Conservation (phyloP, 64 coral and sea anemone species). For the Cladopsammia gracilis region DNA sequence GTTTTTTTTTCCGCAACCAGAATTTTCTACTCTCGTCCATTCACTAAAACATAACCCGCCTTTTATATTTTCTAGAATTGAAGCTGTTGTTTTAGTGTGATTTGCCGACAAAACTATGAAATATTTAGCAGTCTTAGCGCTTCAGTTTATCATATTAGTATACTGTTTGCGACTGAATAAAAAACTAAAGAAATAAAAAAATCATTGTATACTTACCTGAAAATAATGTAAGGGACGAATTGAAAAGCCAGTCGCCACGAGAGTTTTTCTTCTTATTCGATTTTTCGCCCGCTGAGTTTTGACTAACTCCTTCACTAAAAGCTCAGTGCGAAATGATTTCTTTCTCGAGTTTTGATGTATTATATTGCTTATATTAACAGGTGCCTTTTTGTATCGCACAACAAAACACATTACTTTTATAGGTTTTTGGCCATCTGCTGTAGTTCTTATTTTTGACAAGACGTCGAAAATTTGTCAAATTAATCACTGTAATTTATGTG, state of each 20-base stretch:
- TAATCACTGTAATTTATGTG: not conserved
- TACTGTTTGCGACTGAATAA: too few species aligned
- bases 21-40: not conserved
- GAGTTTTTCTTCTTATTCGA: not conserved
- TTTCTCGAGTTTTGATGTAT: not conserved
- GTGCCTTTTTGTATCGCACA: not conserved
- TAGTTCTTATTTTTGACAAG: not conserved
- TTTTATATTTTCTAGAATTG: too few species aligned
- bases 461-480: constrained; percentile 29
- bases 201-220: too few species aligned
- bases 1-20: not conserved
- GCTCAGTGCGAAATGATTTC: not conserved
- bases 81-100: too few species aligned
- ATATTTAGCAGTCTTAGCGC: too few species aligned
- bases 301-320: not conserved
- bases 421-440: not conserved
- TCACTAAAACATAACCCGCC: too few species aligned
- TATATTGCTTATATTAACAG: not conserved
- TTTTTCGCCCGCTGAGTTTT: not conserved
- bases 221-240: too few species aligned
- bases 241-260: too few species aligned
- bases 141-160: too few species aligned
- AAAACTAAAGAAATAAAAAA: too few species aligned
- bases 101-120: too few species aligned
- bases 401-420: constrained; percentile 6